Percentiles rank a stretch among this genome's conserved stretches.
phyloP scores from a whole-genome alignment of 2,113 vertebrate species.

The Lota lota region DNA sequence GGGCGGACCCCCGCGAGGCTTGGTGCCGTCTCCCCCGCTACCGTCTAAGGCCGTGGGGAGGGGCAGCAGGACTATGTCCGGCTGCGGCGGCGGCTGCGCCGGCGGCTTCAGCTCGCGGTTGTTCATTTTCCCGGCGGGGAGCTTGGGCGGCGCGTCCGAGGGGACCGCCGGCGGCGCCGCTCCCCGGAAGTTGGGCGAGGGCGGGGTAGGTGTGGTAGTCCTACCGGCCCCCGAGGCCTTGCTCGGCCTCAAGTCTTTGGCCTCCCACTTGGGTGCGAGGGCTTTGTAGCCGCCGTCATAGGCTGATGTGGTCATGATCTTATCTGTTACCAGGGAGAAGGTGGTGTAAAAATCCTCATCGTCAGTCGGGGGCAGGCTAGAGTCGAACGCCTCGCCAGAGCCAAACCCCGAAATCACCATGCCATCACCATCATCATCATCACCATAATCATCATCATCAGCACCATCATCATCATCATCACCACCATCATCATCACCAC shows the following conservation, averaged over 20 bases:
- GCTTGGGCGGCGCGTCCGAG: conserved; percentile 92
- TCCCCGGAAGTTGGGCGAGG: conserved; percentile 90
- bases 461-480: conserved; percentile 75
- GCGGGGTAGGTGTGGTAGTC: conserved; percentile 93
- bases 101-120: conserved; percentile 95
- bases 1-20: conserved; percentile 91
- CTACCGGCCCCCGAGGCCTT: conserved; percentile 96
- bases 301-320: conserved; percentile 99
- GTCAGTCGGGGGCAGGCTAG: conserved; percentile 99
- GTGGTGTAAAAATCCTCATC: conserved; percentile 99
- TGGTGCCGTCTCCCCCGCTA: conserved; percentile 85
- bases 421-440: conserved; percentile 84
- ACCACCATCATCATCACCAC: conserved; percentile 72
- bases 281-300: conserved; percentile 99
- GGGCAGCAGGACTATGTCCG: conserved; percentile 95
- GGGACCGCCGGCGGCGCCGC: conserved; percentile 83
- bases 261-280: conserved; percentile 98
- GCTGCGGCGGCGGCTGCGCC: conserved; percentile 81
- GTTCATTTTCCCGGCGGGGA: conserved; percentile 99
- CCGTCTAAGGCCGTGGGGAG: conserved; percentile 92
- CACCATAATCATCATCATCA: conserved; percentile 87
- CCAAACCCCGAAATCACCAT: conserved; percentile 99
- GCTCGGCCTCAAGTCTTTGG: conserved; percentile 99
- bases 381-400: conserved; percentile 99
- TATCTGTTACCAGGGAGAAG: conserved; percentile 99